Evolutionary conservation across 2,113 vertebrate species (phyloP).

Genomic region (Seriola rivoliana): DNA sequence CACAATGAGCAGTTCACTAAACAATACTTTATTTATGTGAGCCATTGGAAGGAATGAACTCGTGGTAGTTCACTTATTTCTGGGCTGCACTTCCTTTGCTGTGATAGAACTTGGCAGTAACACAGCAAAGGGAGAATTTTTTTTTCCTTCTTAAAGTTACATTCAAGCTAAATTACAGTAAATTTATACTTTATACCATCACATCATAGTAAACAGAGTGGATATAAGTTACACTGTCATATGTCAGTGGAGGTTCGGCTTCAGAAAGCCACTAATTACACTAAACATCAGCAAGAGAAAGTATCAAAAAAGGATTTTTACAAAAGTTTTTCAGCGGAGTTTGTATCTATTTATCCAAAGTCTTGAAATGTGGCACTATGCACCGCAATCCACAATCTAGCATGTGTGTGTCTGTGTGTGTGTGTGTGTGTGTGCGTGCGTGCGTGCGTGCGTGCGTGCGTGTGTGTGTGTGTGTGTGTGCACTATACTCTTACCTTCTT

Average conservation of each 20-base stretch:
- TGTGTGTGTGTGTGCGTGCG: too few relatives aligned
- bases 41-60: constrained; percentile 81
- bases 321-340: neutral
- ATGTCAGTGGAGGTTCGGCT: neutral
- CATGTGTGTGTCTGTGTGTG: too few relatives aligned
- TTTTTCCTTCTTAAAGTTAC: neutral
- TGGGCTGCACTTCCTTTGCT: constrained; percentile 40
- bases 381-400: too few relatives aligned
- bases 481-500: too few relatives aligned
- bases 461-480: too few relatives aligned
- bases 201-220: neutral
- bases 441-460: too few relatives aligned
- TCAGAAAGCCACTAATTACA: too few relatives aligned
- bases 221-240: neutral
- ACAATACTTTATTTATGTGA: constrained; percentile 83
- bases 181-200: neutral
- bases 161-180: neutral
- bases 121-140: constrained; percentile 21
- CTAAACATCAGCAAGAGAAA: neutral
- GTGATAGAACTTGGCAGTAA: constrained; percentile 46
- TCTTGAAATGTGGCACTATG: too few relatives aligned
- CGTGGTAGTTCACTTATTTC: constrained; percentile 67
- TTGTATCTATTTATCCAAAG: too few relatives aligned
- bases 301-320: neutral
- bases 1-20: constrained; percentile 82